phyloP scores from a whole-genome alignment of 2,888 invertebrate species.

The Andrena bucephala region DNA sequence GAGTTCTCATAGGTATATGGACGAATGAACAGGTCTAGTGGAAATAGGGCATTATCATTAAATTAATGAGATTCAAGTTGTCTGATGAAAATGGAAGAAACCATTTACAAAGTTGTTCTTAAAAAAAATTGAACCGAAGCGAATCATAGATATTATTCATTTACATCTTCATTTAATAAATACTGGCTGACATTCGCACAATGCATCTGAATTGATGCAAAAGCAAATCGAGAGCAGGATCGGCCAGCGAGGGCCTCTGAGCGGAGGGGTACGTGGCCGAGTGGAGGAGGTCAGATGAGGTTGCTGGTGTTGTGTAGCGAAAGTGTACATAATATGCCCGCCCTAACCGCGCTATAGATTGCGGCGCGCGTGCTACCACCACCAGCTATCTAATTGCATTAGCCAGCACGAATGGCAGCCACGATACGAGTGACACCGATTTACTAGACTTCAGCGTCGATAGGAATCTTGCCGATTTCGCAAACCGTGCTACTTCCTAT shows the following conservation, averaged over 20 bases:
- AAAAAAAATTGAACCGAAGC: too few species aligned
- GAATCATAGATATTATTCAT: too few species aligned
- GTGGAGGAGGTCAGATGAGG: slow-evolving; percentile 78
- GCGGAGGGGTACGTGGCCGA: slow-evolving; percentile 52
- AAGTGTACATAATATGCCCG: slow-evolving; percentile 76
- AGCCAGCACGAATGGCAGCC: slow-evolving; percentile 74
- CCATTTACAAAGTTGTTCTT: too few species aligned
- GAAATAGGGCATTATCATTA: too few species aligned
- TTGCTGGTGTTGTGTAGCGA: slow-evolving; percentile 74
- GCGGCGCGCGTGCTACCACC: slow-evolving; percentile 79
- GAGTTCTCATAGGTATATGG: too few species aligned
- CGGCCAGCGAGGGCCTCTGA: slow-evolving; percentile 10
- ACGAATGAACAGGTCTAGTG: too few species aligned
- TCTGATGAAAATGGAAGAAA: too few species aligned
- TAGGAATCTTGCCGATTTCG: slow-evolving; percentile 70
- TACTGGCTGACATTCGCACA: not conserved
- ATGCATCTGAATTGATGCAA: slow-evolving; percentile 33
- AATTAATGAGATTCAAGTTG: too few species aligned
- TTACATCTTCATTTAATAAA: not conserved
- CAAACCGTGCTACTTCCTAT: slow-evolving; percentile 50
- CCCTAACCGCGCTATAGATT: slow-evolving; percentile 72
- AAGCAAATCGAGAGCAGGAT: slow-evolving; percentile 52
- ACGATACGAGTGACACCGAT: slow-evolving; percentile 75
- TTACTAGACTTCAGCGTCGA: slow-evolving; percentile 67
- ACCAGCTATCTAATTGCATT: slow-evolving; percentile 79